Base-by-base conservation (phyloP, 2,113 vertebrate genomes). In the Thamnaconus septentrionalis region DNA sequence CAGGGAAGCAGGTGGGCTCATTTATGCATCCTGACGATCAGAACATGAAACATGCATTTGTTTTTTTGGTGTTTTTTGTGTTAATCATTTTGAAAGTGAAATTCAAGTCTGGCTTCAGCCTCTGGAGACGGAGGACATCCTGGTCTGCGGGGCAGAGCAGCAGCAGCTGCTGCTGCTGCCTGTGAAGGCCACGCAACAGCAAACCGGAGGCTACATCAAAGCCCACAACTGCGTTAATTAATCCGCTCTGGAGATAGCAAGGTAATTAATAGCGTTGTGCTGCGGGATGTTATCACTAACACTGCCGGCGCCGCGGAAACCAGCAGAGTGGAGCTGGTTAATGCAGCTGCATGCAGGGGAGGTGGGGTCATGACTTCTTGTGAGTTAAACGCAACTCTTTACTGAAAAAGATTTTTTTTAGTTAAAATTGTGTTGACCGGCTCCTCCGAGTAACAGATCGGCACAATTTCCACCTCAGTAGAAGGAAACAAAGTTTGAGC, bases 221-320 rank as follows among this genome's bases (percentile, higher is more conserved):
- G 86, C 77, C 50, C 71, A 55, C 41, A 43, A 52, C 67, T 52
- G 54, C 59, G 61, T 82, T 88, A 85, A 90, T 88, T 81, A 86
- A 80, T 88, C 82, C 76, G 43, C 69, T 40, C 74, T 82, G 9
- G 64, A 76, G 83, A 89, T 88, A 86, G 72, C 72, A 62, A n/a
- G 77, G 79, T 85, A 87, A 90, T 89, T 86, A 89, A 91, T 87
- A 80, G 79, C 83, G 73, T 78, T 78, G 75, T 75, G 73, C 80
- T 69, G 72, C 65, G 69, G 84, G 80, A 79, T 70, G 69, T 82
- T 79, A 88, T 89, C 80, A 53, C 71, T 85, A 75, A 81, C 50
- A 52, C 55, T 66, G 75, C 71, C 61, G 64, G 42, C 71, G 62
- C 62, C 64, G 80, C 66, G 61, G n/a, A n/a, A n/a, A n/a, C n/a